Evolutionary conservation across 2,888 invertebrate genomes (phyloP), one percentile per base, ranked within the genome.

Genomic region (Lasioglossum marginatum): DNA sequence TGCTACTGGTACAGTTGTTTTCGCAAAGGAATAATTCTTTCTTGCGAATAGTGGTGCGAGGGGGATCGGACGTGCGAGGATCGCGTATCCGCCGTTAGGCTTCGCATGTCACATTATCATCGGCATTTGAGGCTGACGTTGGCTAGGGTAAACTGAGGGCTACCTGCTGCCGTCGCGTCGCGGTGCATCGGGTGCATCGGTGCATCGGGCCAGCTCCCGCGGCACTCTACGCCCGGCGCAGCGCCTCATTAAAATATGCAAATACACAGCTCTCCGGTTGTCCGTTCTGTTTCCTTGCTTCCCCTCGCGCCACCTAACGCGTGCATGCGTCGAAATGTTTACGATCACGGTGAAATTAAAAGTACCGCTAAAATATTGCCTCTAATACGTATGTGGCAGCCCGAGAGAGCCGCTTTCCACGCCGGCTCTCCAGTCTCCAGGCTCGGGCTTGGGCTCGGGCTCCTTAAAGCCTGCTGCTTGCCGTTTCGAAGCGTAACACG

Each of bases 201-300:
- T 72, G 88, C 90, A 83, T 85, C 90, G 75, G 68, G 16, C 85
- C 88, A 89, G 87, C 89, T 90, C 92, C 91, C 77, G 89, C 88
- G 90, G 90, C 90, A 88, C 90, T 88, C 87, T 85, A 88, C 89
- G 90, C 87, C 82, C 89, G 90, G 92, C 92, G 93, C 92, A 90
- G 92, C 92, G 93, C 92, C 95, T 95, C 95, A 95, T 95, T 95
- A 95, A 95, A 95, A 95, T 95, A 95, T 95, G 95, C 95, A 94
- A 95, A 95, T 95, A 94, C 92, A 89, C 89, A 76, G 86, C 82
- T 81, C 90, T 89, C 85, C 89, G 92, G 91, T 92, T 93, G 92
- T 93, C 88, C 92, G 88, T 93, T 92, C 91, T 85, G 91, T 89
- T 88, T 88, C 88, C 88, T 88, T 88, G 85, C 88, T 82, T 85